Evolutionary conservation across 2,797 vertebrate genomes (phyloP).

Genomic region (Tokudaia tokunoshimensis): DNA sequence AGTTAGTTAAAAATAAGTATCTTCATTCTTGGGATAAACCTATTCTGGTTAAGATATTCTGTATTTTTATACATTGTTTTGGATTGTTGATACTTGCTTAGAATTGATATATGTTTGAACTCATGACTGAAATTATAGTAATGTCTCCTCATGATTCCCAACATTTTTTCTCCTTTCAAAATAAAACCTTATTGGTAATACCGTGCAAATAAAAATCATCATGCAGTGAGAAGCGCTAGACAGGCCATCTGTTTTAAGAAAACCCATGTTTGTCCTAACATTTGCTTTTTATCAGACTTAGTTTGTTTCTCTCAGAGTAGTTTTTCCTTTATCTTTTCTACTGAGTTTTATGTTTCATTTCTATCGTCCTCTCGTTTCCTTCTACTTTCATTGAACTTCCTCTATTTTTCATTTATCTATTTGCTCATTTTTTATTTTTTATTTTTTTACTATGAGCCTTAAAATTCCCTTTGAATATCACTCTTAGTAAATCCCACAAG

Average conservation of each 20-base stretch:
- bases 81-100: constrained; percentile 31
- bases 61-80: neutral
- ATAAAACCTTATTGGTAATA: neutral
- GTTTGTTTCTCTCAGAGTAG: neutral
- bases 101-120: neutral
- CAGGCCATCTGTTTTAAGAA: neutral
- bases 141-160: constrained; percentile 1
- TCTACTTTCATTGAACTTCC: neutral
- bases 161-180: neutral
- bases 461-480: neutral
- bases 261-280: neutral
- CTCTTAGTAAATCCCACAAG: neutral
- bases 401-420: neutral
- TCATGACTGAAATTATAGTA: neutral
- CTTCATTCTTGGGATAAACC: neutral
- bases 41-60: neutral
- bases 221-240: neutral
- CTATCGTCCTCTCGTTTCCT: neutral
- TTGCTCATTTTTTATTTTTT: neutral
- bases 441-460: neutral
- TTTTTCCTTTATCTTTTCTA: neutral
- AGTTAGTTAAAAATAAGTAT: neutral
- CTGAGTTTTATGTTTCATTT: constrained; percentile 21
- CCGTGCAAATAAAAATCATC: neutral
- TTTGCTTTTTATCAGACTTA: neutral